These are phyloP conservation scores for Brachyistius frenatus DNA, from an alignment of 2,113 vertebrate species.

Conservation along the genomic window DNA sequence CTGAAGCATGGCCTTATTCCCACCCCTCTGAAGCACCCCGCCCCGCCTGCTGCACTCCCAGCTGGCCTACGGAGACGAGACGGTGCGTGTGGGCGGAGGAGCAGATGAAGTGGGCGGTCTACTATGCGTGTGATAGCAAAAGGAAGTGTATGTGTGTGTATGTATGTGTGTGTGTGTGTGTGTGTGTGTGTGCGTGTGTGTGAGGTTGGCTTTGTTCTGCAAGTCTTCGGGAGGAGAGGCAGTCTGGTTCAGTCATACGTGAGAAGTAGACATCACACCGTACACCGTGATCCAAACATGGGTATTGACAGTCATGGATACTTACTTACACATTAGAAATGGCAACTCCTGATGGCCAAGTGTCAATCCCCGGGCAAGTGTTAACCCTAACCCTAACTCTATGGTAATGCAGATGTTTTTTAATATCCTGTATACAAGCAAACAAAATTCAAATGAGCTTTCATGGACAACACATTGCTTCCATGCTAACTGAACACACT, in stretches of 20 bases:
- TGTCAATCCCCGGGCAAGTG: slow-evolving; percentile 20
- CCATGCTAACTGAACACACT: no score
- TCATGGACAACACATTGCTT: no score
- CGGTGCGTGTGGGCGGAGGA: slow-evolving; percentile 58
- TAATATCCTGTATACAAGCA: no score
- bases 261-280: slow-evolving; percentile 30
- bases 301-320: slow-evolving; percentile 46
- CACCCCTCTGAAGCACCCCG: slow-evolving; percentile 36
- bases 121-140: slow-evolving; percentile 2
- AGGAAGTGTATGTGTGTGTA: neutral
- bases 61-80: slow-evolving; percentile 61
- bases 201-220: neutral
- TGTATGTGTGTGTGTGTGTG: neutral
- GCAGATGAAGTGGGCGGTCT: slow-evolving; percentile 70
- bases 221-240: slow-evolving; percentile 20
- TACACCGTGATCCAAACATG: slow-evolving; percentile 26
- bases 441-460: no score
- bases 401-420: no score
- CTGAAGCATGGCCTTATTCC: slow-evolving; percentile 52
- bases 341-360: slow-evolving; percentile 37
- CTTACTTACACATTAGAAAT: slow-evolving; percentile 32
- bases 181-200: no score
- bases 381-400: no score
- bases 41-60: slow-evolving; percentile 72
- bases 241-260: slow-evolving; percentile 41